phyloP scores from a whole-genome alignment of 2,113 vertebrate genomes.

The Scomber colias region DNA sequence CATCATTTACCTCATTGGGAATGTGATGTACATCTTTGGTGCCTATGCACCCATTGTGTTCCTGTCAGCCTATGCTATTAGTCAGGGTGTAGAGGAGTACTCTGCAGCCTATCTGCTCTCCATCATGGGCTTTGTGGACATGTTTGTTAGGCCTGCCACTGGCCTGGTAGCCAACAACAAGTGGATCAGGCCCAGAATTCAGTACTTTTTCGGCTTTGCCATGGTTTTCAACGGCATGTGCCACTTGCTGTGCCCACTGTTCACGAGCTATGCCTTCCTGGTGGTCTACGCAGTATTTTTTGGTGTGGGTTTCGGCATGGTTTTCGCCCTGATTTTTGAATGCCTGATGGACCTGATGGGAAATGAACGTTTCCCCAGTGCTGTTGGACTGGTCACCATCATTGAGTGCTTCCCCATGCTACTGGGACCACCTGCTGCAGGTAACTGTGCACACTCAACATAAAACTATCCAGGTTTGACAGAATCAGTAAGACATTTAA shows the following conservation, averaged over 20 bases:
- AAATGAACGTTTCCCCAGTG: constrained; percentile 82
- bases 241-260: constrained; percentile 88
- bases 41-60: constrained; percentile 90
- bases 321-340: constrained; percentile 88
- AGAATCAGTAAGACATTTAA: not conserved
- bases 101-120: constrained; percentile 87
- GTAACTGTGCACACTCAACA: constrained; percentile 73
- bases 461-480: not conserved
- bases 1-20: constrained; percentile 88
- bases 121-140: constrained; percentile 85
- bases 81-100: constrained; percentile 84
- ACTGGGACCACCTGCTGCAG: constrained; percentile 88
- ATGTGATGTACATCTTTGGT: constrained; percentile 86
- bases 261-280: constrained; percentile 76
- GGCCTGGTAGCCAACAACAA: constrained; percentile 86
- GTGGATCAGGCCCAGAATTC: constrained; percentile 85
- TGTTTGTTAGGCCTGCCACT: constrained; percentile 84
- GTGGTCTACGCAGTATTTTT: constrained; percentile 81
- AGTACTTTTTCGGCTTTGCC: constrained; percentile 87
- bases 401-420: constrained; percentile 87
- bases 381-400: constrained; percentile 88
- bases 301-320: constrained; percentile 86
- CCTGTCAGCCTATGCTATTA: constrained; percentile 85
- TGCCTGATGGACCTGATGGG: constrained; percentile 89
- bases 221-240: constrained; percentile 85